These are phyloP conservation scores for Dyspetes luteomarginatus DNA, from an alignment of 2,888 invertebrate species.

Conservation along the genomic window DNA sequence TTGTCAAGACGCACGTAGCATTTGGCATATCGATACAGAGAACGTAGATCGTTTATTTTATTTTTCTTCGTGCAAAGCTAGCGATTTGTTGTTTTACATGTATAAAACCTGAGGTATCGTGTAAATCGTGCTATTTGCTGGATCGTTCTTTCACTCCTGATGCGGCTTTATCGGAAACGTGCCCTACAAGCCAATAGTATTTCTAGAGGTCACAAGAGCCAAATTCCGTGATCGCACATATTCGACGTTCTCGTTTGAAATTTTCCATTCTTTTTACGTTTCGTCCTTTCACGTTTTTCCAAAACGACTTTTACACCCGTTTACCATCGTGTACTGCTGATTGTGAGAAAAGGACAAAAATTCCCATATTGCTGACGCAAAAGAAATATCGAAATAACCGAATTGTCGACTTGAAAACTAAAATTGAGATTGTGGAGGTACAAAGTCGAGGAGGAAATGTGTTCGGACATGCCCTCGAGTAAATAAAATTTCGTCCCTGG, in stretches of 20 bases:
- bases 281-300: slow-evolving; percentile 4
- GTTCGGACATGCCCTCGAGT: no score
- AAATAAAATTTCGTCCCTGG: no score
- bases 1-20: slow-evolving; percentile 44
- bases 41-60: background rate
- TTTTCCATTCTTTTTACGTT: background rate
- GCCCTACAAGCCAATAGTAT: slow-evolving; percentile 52
- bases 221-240: slow-evolving; percentile 9
- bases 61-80: slow-evolving; percentile 35
- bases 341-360: slow-evolving; percentile 10
- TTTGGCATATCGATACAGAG: background rate
- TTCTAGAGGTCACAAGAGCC: slow-evolving; percentile 44
- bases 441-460: no score
- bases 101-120: slow-evolving; percentile 56
- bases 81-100: slow-evolving; percentile 65
- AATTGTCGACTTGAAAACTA: no score
- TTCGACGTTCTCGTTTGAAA: slow-evolving; percentile 24
- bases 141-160: slow-evolving; percentile 27
- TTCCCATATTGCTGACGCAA: slow-evolving; percentile 21
- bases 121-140: slow-evolving; percentile 44
- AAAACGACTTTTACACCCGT: background rate
- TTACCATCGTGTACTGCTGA: slow-evolving; percentile 36
- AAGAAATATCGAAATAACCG: no score
- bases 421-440: no score
- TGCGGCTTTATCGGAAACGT: slow-evolving; percentile 67